A percentile compares a stretch with the other conserved stretches of the same genome.
These are phyloP conservation scores for Selene dorsalis DNA, from an alignment of 2,797 vertebrate species.

Conservation along the genomic window DNA sequence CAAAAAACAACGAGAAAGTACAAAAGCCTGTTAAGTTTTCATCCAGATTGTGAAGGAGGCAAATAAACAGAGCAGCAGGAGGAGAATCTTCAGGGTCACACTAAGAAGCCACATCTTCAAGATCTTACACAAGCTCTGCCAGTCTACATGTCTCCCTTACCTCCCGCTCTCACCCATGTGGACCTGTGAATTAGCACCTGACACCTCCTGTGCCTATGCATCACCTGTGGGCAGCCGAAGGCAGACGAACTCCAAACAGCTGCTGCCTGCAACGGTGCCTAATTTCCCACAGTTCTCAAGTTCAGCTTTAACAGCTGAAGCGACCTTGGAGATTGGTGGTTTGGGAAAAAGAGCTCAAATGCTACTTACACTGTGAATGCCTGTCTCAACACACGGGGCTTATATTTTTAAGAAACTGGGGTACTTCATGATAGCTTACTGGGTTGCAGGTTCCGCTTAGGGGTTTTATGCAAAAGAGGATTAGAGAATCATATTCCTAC, in stretches of 20 bases:
- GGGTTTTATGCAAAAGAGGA: conserved; percentile 67
- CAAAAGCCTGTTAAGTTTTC: conserved; percentile 8
- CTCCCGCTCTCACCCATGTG: conserved; percentile 62
- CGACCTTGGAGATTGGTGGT: conserved; percentile 61
- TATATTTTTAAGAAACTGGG: conserved; percentile 52
- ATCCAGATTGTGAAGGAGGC: conserved; percentile 29
- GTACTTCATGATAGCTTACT: conserved; percentile 51
- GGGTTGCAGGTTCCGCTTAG: conserved; percentile 50
- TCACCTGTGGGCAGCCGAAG: conserved; percentile 59
- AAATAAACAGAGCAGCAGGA: conserved; percentile 35
- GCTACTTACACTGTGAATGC: conserved; percentile 41
- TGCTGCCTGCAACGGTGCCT: conserved; percentile 52
- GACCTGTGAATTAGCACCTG: conserved; percentile 72
- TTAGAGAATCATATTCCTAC: conserved; percentile 61
- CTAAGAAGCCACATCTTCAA: conserved; percentile 20
- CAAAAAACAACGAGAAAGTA: conserved; percentile 41
- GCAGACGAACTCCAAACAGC: conserved; percentile 56
- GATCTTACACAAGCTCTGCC: conserved; percentile 38
- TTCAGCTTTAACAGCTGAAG: conserved; percentile 44
- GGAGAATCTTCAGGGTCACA: conserved; percentile 34
- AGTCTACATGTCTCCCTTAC: conserved; percentile 38
- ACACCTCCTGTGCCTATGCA: conserved; percentile 69
- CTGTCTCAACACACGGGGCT: conserved; percentile 44
- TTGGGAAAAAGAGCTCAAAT: conserved; percentile 33
- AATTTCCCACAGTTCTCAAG: conserved; percentile 62